Evolutionary conservation across 1,140 invertebrate genomes (phyloP), one percentile per base, ranked within the genome.

Genomic region (Macrocentrus cingulum): DNA sequence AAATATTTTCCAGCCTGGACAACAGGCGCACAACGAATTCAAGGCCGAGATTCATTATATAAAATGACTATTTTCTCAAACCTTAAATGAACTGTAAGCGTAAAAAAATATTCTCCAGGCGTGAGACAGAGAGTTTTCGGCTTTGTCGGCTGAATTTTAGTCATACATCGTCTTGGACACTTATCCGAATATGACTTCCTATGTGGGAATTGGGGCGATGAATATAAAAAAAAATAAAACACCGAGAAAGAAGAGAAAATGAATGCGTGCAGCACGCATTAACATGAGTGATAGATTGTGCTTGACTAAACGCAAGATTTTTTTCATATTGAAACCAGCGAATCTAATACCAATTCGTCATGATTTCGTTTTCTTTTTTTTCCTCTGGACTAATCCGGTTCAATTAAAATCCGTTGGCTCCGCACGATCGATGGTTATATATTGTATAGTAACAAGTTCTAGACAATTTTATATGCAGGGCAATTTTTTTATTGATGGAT

Each of bases 1-100:
- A n/a, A 72, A 68, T 77, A 74, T 77, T 77, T 77, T 68, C 72
- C 71, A 77, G 75, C 75, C 72, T 75, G 60, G 15, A 45, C n/a
- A 19, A 53, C 63, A 49, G 13, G 18, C 37, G 67, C 66, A 60
- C 73, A 66, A 74, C 75, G 65, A 70, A 77, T 75, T 62, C 22
- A 13, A 34, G 23, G 25, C 49, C 34, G 29, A 57, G 37, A n/a
- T n/a, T n/a, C 23, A 16, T 11, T 1, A 20, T 7, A 39, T 25
- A 37, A 4, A 45, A 48, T 22, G 8, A 29, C 50, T 13, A 60
- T 15, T 36, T 41, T 16, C 2, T 0, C 9, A 9, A 7, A 22
- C 11, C 11, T 32, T 1, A 22, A 25, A 29, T 39, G 29, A 19
- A 48, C 15, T 23, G 1, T 16, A 49, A 32, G 16, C n/a, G 34